Evolutionary conservation across 2,797 vertebrate genomes (phyloP).

Genomic region (Limnodromus scolopaceus): DNA sequence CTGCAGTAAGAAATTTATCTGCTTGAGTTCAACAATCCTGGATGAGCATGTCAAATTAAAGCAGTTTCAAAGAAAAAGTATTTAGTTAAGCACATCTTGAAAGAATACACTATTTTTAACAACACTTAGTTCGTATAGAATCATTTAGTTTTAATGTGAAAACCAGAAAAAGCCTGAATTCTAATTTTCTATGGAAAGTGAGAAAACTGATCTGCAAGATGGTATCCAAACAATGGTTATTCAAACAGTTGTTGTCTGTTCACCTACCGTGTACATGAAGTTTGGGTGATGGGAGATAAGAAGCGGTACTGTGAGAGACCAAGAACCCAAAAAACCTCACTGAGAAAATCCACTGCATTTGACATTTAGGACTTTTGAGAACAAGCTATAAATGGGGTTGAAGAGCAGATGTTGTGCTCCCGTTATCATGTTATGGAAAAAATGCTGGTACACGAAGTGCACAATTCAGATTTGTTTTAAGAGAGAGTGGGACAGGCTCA

Average conservation of each 20-base stretch:
- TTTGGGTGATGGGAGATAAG: neutral
- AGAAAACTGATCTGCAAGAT: neutral
- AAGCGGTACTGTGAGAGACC: neutral
- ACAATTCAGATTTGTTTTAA: neutral
- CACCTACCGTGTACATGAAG: neutral
- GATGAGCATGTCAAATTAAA: conserved; percentile 11
- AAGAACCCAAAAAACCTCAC: neutral
- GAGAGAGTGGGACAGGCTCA: neutral
- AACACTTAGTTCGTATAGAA: neutral
- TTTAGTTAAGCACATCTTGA: neutral
- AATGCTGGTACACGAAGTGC: neutral
- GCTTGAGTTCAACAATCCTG: neutral
- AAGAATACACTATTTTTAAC: neutral
- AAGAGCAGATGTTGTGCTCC: conserved; percentile 5
- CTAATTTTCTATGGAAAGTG: neutral
- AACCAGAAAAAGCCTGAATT: neutral
- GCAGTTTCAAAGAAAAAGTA: neutral
- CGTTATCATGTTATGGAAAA: neutral
- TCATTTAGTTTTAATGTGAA: neutral
- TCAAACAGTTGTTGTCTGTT: neutral
- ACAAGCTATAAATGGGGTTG: neutral
- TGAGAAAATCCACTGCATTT: neutral
- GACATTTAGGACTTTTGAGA: neutral
- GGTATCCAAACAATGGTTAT: neutral
- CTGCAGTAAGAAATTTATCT: neutral